Base-by-base conservation (phyloP, 2,797 vertebrate genomes). In the Spea hammondii region DNA sequence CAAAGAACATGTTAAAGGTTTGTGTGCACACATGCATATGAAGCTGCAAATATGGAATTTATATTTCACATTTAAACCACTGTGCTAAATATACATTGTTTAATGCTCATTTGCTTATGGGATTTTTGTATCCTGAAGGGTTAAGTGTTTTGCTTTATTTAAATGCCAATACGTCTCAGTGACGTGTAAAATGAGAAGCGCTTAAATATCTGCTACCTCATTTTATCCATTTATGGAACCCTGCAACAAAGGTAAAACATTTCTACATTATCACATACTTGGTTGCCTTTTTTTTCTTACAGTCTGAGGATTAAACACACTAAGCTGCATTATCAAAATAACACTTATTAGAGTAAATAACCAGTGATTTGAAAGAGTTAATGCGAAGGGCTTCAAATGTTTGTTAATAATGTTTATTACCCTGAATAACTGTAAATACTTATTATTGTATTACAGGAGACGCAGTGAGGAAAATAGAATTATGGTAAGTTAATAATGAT, bases 151-250 rank as follows among this genome's bases (percentile, higher is more conserved):
- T 50, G 4, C 50, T 78, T 79, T 57, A 47, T 49, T 74, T 82
- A 79, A 82, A 82, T 1, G 0, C 55, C 69, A 1, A 5, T 74
- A 84, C 2, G 72, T 84, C 70, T 84, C 12, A 73, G 8, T 64
- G 69, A 82, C 8, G 9, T 82, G 0, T 77, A 74, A 85, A 83
- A 84, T 9, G 5, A 86, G 80, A 79, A 51, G 62, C 7, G 72
- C 49, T 75, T 83, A 81, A 84, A 83, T 54, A 53, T 9, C 72
- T 73, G 10, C 0, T 13, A 72, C 67, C 78, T 73, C 70, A 73
- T 47, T 57, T 59, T 73, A 13, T 17, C n/a, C 67, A 69, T 48
- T 70, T 77, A 73, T 77, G 70, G 65, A 77, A 67, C 70, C 65
- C 75, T 74, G 44, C 65, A 74, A 65, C 80, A 74, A 72, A 81